phyloP scores from a whole-genome alignment of 2,113 vertebrate genomes.

The Crotalus helleri region DNA sequence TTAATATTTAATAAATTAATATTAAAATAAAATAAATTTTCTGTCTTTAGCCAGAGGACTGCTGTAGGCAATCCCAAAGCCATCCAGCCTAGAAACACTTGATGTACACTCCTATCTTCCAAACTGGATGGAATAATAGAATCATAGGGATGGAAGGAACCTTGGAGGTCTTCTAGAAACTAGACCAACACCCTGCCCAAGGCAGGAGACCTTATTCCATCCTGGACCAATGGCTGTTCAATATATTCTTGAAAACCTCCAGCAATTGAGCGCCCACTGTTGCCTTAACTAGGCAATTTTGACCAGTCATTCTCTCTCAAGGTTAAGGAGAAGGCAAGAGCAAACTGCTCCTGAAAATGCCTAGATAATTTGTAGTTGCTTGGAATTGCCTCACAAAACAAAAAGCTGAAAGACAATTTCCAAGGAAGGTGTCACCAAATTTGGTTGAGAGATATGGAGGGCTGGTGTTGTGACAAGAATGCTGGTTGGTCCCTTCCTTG shows the following conservation, averaged over 20 bases:
- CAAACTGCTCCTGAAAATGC: background rate
- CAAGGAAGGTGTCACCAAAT: background rate
- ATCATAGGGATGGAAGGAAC: no score
- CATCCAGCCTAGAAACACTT: no score
- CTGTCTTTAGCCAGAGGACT: no score
- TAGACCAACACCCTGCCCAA: background rate
- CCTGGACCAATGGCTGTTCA: background rate
- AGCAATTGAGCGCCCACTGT: background rate
- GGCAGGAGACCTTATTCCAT: background rate
- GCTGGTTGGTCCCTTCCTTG: background rate
- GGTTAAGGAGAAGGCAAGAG: background rate
- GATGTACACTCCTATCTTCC: background rate
- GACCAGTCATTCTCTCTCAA: background rate
- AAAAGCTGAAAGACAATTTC: background rate
- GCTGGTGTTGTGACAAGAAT: background rate
- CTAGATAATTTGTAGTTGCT: background rate
- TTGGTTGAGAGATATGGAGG: background rate
- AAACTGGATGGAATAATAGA: no score
- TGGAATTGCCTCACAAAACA: background rate
- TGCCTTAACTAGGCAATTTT: background rate
- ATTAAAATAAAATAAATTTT: background rate
- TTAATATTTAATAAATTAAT: background rate
- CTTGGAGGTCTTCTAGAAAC: background rate
- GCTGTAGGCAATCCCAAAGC: no score
- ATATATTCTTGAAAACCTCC: background rate